A percentile compares a stretch with the other conserved stretches of the same genome.
phyloP scores from a whole-genome alignment of 2,797 vertebrate genomes.

The Ctenopoma kingsleyae region DNA sequence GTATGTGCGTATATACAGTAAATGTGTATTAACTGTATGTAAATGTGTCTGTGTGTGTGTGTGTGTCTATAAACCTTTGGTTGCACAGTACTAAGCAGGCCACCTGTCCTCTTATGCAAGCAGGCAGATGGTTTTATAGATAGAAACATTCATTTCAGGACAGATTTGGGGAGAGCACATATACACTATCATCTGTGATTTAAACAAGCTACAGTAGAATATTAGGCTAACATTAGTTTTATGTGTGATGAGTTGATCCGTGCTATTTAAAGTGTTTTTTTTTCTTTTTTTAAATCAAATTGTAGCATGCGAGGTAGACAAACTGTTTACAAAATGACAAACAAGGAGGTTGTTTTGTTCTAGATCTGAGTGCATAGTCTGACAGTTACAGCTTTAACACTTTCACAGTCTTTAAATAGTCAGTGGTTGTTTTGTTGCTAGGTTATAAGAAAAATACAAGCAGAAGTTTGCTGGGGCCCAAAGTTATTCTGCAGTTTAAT shows the following conservation, averaged over 20 bases:
- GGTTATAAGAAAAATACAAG: conserved; percentile 56
- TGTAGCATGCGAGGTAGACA: conserved; percentile 9
- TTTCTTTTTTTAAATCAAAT: background rate
- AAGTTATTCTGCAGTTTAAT: conserved; percentile 42
- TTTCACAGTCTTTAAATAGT: conserved; percentile 70
- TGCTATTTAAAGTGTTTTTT: background rate
- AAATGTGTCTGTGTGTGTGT: conserved; percentile 21
- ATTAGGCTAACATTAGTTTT: conserved; percentile 17
- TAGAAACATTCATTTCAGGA: conserved; percentile 57
- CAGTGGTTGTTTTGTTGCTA: conserved; percentile 63
- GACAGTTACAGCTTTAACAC: conserved; percentile 47
- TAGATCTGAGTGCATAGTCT: conserved; percentile 17
- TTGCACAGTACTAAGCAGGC: conserved; percentile 64
- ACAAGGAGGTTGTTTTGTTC: conserved; percentile 30
- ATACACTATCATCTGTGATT: conserved; percentile 31
- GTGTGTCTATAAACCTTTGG: conserved; percentile 49
- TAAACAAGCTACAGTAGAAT: conserved; percentile 20
- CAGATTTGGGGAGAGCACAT: conserved; percentile 41
- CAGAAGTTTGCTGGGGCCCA: conserved; percentile 33
- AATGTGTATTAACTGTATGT: conserved; percentile 6
- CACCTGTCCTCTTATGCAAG: conserved; percentile 85
- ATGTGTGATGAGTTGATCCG: background rate
- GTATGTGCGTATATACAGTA: background rate
- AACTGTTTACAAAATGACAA: conserved; percentile 20
- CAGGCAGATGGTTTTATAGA: conserved; percentile 79